phyloP scores from a whole-genome alignment of 1,140 invertebrate genomes.

The Orchesella cincta region DNA sequence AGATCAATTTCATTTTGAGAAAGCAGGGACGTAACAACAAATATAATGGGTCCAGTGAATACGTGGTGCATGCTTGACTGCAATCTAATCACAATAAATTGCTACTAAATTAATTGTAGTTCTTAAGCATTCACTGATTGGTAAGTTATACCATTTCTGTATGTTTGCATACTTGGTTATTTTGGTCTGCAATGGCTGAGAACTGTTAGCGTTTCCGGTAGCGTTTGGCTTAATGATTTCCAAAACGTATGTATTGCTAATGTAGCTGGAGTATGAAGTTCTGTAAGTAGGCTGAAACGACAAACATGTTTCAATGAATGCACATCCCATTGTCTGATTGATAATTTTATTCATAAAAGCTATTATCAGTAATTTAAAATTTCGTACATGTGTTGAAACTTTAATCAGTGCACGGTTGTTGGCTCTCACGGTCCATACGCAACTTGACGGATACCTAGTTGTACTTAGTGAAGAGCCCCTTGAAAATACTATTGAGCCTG shows the following conservation, averaged over 20 bases:
- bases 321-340: too few species aligned
- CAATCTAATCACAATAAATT: too few species aligned
- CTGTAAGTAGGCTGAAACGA: background rate
- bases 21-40: background rate
- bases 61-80: slow-evolving; percentile 3
- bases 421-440: background rate
- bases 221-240: background rate
- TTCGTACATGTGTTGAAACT: background rate
- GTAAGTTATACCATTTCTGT: too few species aligned
- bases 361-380: background rate
- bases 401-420: background rate
- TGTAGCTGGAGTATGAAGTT: background rate
- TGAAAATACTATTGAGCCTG: background rate
- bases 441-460: background rate
- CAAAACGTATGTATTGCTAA: background rate
- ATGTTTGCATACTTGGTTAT: background rate
- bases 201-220: background rate
- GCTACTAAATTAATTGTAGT: too few species aligned
- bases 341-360: background rate
- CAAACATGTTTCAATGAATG: background rate
- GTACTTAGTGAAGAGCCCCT: background rate
- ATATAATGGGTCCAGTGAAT: background rate
- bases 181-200: background rate
- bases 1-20: background rate
- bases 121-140: too few species aligned